These are phyloP conservation scores for Solenodon paradoxus DNA, from an alignment of 2,113 vertebrate species.

Conservation along the genomic window DNA sequence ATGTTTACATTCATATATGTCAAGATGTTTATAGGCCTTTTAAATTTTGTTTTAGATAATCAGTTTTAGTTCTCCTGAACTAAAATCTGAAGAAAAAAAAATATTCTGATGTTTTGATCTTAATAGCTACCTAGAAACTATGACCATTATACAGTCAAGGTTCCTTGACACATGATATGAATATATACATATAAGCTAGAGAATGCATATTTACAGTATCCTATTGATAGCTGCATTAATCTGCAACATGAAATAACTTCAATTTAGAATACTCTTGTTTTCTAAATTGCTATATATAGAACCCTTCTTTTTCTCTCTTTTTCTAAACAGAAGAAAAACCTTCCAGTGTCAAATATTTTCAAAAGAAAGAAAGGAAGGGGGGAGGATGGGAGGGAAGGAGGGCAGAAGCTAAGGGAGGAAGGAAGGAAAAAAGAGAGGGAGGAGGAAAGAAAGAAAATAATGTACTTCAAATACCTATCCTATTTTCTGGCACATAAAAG, in stretches of 20 bases:
- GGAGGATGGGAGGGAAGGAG: too few species aligned
- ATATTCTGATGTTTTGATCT: neutral
- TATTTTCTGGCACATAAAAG: too few species aligned
- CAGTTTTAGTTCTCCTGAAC: neutral
- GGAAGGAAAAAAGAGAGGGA: too few species aligned
- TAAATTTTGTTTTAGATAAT: neutral
- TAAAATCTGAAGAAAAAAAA: neutral
- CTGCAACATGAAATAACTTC: neutral
- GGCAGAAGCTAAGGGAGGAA: too few species aligned
- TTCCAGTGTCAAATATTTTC: neutral
- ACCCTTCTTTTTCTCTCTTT: neutral
- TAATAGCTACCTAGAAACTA: neutral
- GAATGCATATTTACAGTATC: neutral
- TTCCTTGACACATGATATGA: neutral
- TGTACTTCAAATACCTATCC: too few species aligned
- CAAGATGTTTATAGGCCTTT: neutral
- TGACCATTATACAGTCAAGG: neutral
- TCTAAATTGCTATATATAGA: neutral
- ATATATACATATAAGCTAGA: neutral
- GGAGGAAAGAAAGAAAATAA: too few species aligned
- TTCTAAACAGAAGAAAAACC: neutral
- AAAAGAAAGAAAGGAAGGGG: too few species aligned
- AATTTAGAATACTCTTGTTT: neutral
- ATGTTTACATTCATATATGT: neutral
- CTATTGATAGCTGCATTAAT: neutral